Evolutionary conservation across 2,113 vertebrate species (phyloP).

Genomic region (Ceuthmochares aereus): DNA sequence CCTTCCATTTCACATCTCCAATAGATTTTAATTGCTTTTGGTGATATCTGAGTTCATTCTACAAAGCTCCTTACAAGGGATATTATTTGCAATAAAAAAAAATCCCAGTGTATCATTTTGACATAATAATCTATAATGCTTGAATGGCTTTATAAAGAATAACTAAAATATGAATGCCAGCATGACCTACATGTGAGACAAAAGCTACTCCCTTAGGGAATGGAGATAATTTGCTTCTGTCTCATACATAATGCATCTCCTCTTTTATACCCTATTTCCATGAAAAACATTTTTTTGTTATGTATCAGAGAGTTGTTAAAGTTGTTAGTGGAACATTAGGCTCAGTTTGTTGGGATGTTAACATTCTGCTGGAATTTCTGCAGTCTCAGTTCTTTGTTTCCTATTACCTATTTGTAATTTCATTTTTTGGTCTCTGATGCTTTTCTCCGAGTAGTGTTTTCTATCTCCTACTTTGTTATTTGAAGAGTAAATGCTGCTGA

Average conservation of each 20-base stretch:
- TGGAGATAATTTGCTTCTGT: conserved; percentile 62
- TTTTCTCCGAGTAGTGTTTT: background rate
- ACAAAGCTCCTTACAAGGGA: conserved; percentile 35
- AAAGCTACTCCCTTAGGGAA: conserved; percentile 57
- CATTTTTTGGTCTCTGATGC: background rate
- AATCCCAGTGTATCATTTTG: conserved; percentile 36
- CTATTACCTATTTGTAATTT: background rate
- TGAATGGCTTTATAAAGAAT: conserved; percentile 49
- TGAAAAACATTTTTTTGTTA: conserved; percentile 49
- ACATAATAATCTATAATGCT: conserved; percentile 66
- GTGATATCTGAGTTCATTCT: conserved; percentile 49
- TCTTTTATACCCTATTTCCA: conserved; percentile 24
- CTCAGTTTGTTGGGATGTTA: background rate
- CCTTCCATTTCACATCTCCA: conserved; percentile 21
- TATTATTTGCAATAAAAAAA: conserved; percentile 69
- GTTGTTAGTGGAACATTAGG: conserved; percentile 17
- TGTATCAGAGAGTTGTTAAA: conserved; percentile 1
- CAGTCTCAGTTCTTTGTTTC: background rate
- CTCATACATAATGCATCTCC: conserved; percentile 49
- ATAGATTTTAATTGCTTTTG: conserved; percentile 60
- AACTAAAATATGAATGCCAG: conserved; percentile 40
- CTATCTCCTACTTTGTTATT: background rate
- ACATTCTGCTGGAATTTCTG: background rate
- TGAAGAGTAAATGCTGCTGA: background rate
- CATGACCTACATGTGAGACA: conserved; percentile 67